Conservation (phyloP, 2,888 invertebrate species). For the Dioctria linearis region DNA sequence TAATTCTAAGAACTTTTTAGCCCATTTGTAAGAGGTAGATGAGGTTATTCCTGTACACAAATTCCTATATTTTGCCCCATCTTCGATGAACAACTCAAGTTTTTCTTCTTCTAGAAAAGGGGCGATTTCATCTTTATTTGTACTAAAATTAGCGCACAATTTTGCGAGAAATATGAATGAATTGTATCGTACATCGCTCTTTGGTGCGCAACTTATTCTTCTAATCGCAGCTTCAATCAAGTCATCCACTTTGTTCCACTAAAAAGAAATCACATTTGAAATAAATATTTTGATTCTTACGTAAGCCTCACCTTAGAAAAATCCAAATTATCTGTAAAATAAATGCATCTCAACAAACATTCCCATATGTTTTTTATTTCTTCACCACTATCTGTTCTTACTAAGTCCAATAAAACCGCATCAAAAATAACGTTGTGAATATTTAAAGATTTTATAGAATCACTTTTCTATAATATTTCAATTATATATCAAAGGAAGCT, state of each 20-base stretch:
- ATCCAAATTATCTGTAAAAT: constrained; percentile 49
- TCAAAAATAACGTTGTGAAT: constrained; percentile 68
- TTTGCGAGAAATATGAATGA: constrained; percentile 59
- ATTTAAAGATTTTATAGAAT: constrained; percentile 61
- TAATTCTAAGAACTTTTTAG: constrained; percentile 65
- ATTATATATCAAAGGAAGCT: background rate
- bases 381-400: constrained; percentile 62
- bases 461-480: background rate
- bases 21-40: constrained; percentile 65
- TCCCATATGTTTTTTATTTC: constrained; percentile 64
- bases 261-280: constrained; percentile 39
- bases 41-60: constrained; percentile 18
- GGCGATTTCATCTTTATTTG: constrained; percentile 3
- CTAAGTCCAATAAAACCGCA: constrained; percentile 64
- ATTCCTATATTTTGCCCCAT: background rate
- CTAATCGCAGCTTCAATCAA: constrained; percentile 66
- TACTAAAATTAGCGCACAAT: constrained; percentile 1
- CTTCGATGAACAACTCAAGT: background rate
- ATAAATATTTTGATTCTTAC: background rate
- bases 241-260: constrained; percentile 69
- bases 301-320: constrained; percentile 39
- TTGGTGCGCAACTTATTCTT: constrained; percentile 64
- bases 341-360: constrained; percentile 66
- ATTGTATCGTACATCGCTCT: constrained; percentile 61
- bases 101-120: background rate